phyloP scores from a whole-genome alignment of 2,888 invertebrate species.

The Drosophila ustulata region DNA sequence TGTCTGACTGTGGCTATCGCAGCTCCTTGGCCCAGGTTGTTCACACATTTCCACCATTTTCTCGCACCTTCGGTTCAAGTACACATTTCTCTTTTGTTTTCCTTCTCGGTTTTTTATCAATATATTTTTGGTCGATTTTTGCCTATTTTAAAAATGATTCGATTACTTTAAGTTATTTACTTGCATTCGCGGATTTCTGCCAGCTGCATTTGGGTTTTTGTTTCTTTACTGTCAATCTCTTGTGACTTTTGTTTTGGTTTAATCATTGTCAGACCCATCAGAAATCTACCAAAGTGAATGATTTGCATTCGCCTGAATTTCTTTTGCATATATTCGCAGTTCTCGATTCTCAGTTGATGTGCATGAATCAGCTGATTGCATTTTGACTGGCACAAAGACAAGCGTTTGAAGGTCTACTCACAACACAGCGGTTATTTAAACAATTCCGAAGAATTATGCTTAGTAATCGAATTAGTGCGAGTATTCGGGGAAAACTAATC shows the following conservation, averaged over 20 bases:
- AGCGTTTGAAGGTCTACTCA: slow-evolving; percentile 50
- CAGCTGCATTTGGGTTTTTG: slow-evolving; percentile 20
- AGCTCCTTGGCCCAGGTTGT: slow-evolving; percentile 70
- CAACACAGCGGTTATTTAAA: not conserved
- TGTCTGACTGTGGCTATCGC: slow-evolving; percentile 22
- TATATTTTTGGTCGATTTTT: slow-evolving; percentile 4
- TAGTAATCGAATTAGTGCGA: slow-evolving; percentile 10
- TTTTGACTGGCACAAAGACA: slow-evolving; percentile 45
- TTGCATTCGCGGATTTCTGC: slow-evolving; percentile 18
- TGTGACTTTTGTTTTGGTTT: slow-evolving; percentile 52
- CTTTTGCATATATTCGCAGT: not conserved
- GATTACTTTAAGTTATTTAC: slow-evolving; percentile 32
- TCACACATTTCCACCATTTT: slow-evolving; percentile 65
- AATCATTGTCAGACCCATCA: slow-evolving; percentile 51
- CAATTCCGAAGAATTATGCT: slow-evolving; percentile 13
- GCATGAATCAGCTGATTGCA: slow-evolving; percentile 52
- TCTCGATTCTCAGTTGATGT: slow-evolving; percentile 8
- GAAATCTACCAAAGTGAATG: slow-evolving; percentile 39
- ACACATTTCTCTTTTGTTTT: slow-evolving; percentile 25
- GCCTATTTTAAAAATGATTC: slow-evolving; percentile 36
- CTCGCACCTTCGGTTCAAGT: slow-evolving; percentile 53
- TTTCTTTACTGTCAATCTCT: slow-evolving; percentile 55
- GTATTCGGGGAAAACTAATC: slow-evolving; percentile 4
- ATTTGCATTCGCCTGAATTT: slow-evolving; percentile 44
- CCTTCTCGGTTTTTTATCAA: slow-evolving; percentile 19